Conservation (phyloP, 2,113 vertebrate species). For the Sinocyclocheilus anshuiensis region DNA sequence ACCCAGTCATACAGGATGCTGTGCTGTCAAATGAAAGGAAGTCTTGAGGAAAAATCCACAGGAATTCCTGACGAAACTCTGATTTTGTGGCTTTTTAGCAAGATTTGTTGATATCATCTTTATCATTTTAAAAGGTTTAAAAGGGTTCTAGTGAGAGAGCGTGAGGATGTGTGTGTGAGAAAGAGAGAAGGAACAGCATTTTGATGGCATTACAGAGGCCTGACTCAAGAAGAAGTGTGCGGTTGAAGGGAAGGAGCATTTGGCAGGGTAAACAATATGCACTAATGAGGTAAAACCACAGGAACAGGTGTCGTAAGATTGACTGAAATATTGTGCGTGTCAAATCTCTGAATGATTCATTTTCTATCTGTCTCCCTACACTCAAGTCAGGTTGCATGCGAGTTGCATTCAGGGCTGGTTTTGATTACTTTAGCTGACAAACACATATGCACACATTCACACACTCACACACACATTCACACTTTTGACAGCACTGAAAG, state of each 20-base stretch:
- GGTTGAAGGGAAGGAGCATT: neutral
- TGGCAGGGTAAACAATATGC: conserved; percentile 30
- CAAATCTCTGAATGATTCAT: conserved; percentile 17
- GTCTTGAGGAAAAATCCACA: neutral
- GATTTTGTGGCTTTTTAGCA: neutral
- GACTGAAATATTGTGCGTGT: neutral
- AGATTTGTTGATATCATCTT: neutral
- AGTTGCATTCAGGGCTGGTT: conserved; percentile 16
- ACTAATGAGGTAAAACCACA: conserved; percentile 21
- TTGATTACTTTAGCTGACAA: conserved; percentile 32
- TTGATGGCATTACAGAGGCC: neutral
- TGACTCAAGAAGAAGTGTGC: neutral
- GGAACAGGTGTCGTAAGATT: neutral
- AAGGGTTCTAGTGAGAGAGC: neutral
- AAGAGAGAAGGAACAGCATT: neutral
- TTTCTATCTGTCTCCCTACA: neutral
- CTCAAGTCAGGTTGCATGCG: neutral
- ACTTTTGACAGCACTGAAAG: neutral
- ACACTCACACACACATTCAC: conserved; percentile 50
- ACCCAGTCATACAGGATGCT: neutral
- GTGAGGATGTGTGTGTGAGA: neutral
- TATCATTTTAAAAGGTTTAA: conserved; percentile 1
- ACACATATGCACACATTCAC: conserved; percentile 32
- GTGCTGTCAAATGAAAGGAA: conserved; percentile 10
- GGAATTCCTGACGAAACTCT: neutral